Evolutionary conservation across 2,113 vertebrate genomes (phyloP).

Genomic region (Dolichotis patagonum): DNA sequence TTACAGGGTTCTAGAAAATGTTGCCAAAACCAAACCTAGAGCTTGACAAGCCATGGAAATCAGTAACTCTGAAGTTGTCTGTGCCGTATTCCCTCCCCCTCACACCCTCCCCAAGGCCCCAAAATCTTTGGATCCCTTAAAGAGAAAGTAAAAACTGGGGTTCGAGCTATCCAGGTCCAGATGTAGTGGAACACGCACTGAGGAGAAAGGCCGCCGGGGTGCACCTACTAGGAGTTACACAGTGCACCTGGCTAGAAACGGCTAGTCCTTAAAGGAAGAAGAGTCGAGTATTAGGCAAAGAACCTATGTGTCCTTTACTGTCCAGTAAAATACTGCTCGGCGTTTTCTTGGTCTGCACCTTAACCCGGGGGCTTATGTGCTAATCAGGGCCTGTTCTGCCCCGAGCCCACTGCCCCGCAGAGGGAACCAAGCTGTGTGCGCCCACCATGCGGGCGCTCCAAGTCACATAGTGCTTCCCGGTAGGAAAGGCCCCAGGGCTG

Average conservation of each 20-base stretch:
- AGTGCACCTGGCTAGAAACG: slow-evolving; percentile 55
- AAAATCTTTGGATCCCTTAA: background rate
- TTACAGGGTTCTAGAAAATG: background rate
- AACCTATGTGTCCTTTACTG: slow-evolving; percentile 46
- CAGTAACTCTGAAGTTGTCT: background rate
- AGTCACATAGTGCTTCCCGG: background rate
- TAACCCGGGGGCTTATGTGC: background rate
- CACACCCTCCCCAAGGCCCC: background rate
- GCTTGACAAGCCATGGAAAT: background rate
- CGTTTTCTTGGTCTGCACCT: slow-evolving; percentile 24
- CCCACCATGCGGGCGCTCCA: background rate
- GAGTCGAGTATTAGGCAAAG: slow-evolving; percentile 46
- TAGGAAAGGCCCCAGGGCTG: background rate
- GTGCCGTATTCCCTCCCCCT: background rate
- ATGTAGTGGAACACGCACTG: rapidly evolving
- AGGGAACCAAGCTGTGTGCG: background rate
- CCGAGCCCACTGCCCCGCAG: background rate
- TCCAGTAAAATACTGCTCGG: background rate
- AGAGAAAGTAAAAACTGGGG: background rate
- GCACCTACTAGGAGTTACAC: slow-evolving; percentile 29
- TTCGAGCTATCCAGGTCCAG: background rate
- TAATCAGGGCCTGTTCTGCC: background rate
- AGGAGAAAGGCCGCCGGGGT: slow-evolving; percentile 61
- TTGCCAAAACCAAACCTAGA: background rate
- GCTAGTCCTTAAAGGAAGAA: slow-evolving; percentile 73